Evolutionary conservation across 2,113 vertebrate species (phyloP), one percentile per base, ranked within the genome.

Genomic region (Mola mola): DNA sequence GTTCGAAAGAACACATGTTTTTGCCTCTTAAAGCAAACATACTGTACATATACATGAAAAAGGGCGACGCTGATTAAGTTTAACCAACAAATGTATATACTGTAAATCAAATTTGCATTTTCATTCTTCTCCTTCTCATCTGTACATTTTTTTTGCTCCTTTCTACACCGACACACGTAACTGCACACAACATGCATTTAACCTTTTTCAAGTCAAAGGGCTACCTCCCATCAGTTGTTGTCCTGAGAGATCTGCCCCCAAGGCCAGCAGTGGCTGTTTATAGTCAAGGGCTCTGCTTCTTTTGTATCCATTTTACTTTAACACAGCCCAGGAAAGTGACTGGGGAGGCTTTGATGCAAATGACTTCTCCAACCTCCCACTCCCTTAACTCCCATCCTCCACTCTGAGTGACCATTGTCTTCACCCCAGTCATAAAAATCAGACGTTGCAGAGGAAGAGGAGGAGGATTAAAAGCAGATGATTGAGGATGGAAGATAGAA

Each of bases 361-460:
- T 70, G 66, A 84, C n/a, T n/a, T n/a, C n/a, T n/a, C n/a, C n/a
- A 75, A 73, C 46, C 49, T 63, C 47, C 48, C 48, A 44, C 51
- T 60, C 68, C 66, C 58, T 61, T 38, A 33, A 40, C 52, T 66
- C 44, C 60, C 43, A 47, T 58, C 63, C 71, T 77, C 73, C 40
- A 36, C 58, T 78, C 53, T 48, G 58, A 85, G 76, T 65, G 60
- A 66, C 68, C 66, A 74, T 79, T 83, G 83, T 86, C 81, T 84
- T 88, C 78, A 78, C 58, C 63, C 41, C 38, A 20, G 24, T 62
- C 75, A 48, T 74, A 90, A 89, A 91, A 87, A 89, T 90, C 81
- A 86, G 64, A 66, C 7, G 8, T 66, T 47, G 68, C 26, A 34
- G 10, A 51, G 66, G 19, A 5, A 55, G 47, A 28, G 50, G 52